phyloP scores from a whole-genome alignment of 2,113 vertebrate species.

The Emydura subglobosa region DNA sequence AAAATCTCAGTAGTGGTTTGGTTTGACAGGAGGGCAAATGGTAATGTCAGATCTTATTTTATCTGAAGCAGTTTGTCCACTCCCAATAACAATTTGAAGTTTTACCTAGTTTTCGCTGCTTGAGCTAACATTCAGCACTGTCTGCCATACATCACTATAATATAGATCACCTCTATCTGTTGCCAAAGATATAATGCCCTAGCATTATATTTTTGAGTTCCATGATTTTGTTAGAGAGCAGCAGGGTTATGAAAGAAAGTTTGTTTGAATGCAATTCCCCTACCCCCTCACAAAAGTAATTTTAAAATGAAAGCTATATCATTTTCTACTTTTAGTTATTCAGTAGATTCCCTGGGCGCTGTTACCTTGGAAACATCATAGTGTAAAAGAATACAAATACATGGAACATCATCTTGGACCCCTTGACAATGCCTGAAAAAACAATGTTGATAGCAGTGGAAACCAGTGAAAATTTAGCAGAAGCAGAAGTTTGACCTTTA shows the following conservation, averaged over 20 bases:
- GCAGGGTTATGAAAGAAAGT: not conserved
- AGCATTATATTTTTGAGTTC: conserved; percentile 49
- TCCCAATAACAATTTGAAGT: not conserved
- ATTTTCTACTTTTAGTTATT: conserved; percentile 56
- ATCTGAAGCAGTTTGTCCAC: not conserved
- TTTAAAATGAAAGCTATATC: conserved; percentile 61
- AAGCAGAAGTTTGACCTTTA: not conserved
- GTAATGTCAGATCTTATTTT: conserved; percentile 21
- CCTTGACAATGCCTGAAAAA: conserved; percentile 32
- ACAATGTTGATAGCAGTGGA: not conserved
- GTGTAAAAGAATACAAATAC: conserved; percentile 51
- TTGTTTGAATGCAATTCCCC: conserved; percentile 43
- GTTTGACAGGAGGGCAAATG: not conserved
- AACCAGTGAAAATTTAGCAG: conserved; percentile 21
- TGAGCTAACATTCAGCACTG: not conserved
- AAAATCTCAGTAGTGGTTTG: not conserved
- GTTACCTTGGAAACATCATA: conserved; percentile 64
- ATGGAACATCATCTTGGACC: conserved; percentile 25
- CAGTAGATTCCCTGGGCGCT: conserved; percentile 30
- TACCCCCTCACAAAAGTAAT: conserved; percentile 37
- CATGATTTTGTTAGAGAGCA: conserved; percentile 51
- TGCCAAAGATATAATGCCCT: not conserved
- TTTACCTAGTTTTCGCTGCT: conserved; percentile 3
- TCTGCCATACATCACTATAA: not conserved
- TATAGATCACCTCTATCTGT: conserved; percentile 11